Base-by-base conservation (phyloP, 2,797 vertebrate genomes). In the Notolabrus celidotus region DNA sequence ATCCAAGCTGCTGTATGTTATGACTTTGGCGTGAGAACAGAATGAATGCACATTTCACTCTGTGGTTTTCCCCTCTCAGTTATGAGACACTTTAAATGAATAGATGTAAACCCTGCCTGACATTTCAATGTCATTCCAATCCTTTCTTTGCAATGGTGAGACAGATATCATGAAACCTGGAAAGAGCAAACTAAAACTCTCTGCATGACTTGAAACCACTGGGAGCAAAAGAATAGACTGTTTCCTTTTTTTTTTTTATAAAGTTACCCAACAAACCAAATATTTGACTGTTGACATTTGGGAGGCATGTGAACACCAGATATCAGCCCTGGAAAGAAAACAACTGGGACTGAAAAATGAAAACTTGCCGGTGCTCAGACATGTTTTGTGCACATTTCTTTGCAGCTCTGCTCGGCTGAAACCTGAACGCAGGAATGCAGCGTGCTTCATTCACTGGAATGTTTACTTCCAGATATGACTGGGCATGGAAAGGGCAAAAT, bases 381-480 rank as follows among this genome's bases (percentile, higher is more conserved):
- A 20, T 52, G 36, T 53, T 73, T 77, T 58, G 63, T 71, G 58
- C 65, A 54, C 49, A 43, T 50, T 52, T 36, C 47, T 27, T 8
- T 8, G 45, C 68, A 7, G 65, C 72, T 68, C 46, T 67, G 69
- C 67, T 59, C 17, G 45, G 55, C 43, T 79, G 65, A 77, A 80
- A 85, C 75, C 67, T 74, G 65, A 82, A 67, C 56, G 17, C 74
- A 60, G 80, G 76, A 86, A 79, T 61, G 65, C 65, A 2, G 39
- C 10, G 66, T 71, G 57, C 62, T 68, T 72, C 71, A 29, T 49
- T 65, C 50, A 20, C 57, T 74, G 66, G 80, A 86, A 87, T 88
- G 85, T 88, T 87, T 73, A 70, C 79, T 77, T 78, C 74, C 63
- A 79, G 75, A 86, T 90, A 82, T 65, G 79, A 85, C 64, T 68